Evolutionary conservation across 2,797 vertebrate genomes (phyloP), one percentile per base, ranked within the genome.

Genomic region (Anguilla marmorata): DNA sequence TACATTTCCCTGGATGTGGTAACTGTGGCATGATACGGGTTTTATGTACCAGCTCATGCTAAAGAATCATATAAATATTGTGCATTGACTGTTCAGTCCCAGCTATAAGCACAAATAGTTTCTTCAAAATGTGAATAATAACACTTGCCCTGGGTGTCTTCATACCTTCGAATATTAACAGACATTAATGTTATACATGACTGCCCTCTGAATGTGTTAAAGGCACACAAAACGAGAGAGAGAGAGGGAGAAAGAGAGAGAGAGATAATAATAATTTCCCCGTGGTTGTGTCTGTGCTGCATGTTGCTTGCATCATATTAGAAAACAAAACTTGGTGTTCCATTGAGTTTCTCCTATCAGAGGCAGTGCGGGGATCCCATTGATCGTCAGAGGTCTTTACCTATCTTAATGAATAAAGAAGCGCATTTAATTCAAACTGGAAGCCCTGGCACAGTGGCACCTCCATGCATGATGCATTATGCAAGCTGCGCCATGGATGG

Each of bases 381-480:
- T 89, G 91, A 91, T 88, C 80, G 89, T 91, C 91, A 80, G 74
- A 56, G 89, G 91, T 85, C 88, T 89, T 86, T 86, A 91, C 92
- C 90, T 90, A 90, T 91, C 91, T 90, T 84, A 48, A 93, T 94
- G 91, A 94, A 94, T 93, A 94, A 95, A 92, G 90, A 93, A 91
- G 19, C 85, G 88, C 58, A 90, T 91, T 90, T 86, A 90, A 87
- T 85, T 2, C 66, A 86, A 27, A 60, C 69, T 80, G 88, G 87
- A 91, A 89, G 84, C 48, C 86, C 86, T 24, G 89, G 87, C 87
- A 86, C 89, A 89, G 89, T 86, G 89, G 90, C 91, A 84, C 80
- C 86, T 89, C 89, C 90, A 94, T 93, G 60, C 91, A 94, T 93
- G 91, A 94, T 94, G 91, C 91, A 94, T 93, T 90, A 94, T 92